Evolutionary conservation across 2,113 vertebrate genomes (phyloP).

Genomic region (Nannobrachium achirus): DNA sequence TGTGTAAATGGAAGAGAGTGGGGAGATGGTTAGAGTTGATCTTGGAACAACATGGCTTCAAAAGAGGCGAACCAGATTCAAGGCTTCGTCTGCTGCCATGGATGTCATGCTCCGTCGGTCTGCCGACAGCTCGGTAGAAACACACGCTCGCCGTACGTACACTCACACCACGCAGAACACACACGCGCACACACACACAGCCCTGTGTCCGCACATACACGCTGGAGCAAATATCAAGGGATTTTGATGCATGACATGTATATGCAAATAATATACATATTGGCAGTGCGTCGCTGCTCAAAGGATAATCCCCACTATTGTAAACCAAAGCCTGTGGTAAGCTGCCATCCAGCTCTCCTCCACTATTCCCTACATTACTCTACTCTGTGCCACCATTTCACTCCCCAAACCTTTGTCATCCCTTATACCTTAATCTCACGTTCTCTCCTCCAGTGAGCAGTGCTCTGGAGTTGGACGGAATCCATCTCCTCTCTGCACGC

Average conservation of each 20-base stretch:
- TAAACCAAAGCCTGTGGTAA: constrained; percentile 30
- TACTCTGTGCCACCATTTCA: background rate
- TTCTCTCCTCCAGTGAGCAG: constrained; percentile 35
- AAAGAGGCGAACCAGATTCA: constrained; percentile 45
- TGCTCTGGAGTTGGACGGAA: constrained; percentile 43
- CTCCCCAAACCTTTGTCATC: background rate
- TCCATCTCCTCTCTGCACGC: constrained; percentile 23
- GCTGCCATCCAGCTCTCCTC: constrained; percentile 25
- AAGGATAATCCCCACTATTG: constrained; percentile 35
- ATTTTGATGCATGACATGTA: background rate
- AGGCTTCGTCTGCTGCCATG: constrained; percentile 27
- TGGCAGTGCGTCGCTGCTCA: constrained; percentile 7
- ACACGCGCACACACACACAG: background rate
- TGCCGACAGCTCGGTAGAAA: constrained; percentile 23
- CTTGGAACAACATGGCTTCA: constrained; percentile 54
- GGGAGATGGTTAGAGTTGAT: constrained; percentile 50
- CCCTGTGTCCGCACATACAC: background rate
- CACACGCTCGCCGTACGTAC: background rate
- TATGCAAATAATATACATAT: constrained; percentile 1
- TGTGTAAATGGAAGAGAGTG: constrained; percentile 55
- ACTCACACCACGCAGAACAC: too few species aligned
- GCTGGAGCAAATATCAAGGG: background rate
- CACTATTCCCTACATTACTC: constrained; percentile 6
- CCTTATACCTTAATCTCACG: constrained; percentile 10
- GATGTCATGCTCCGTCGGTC: constrained; percentile 23